Percentiles rank a stretch among this genome's conserved stretches.
phyloP scores from a whole-genome alignment of 92 coral and sea anemone species.

The Palythoa caribaeorum region DNA sequence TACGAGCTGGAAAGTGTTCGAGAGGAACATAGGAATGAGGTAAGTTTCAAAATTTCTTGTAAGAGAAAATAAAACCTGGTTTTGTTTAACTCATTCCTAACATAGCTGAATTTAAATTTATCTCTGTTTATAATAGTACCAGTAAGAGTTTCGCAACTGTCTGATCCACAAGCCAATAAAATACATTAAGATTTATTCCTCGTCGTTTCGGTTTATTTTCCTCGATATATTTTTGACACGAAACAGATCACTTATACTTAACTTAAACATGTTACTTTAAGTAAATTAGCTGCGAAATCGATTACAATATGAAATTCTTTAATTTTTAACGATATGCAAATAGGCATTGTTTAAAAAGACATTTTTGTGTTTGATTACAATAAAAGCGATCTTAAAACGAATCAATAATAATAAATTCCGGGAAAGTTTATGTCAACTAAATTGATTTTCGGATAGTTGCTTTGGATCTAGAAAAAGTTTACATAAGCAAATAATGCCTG shows the following conservation, averaged over 20 bases:
- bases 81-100: neutral
- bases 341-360: conserved; percentile 5
- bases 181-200: neutral
- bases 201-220: neutral
- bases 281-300: conserved; percentile 1
- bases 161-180: neutral
- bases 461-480: too few relatives aligned
- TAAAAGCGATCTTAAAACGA: neutral
- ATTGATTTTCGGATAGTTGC: neutral
- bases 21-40: conserved; percentile 96
- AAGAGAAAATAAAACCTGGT: neutral
- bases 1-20: conserved; percentile 87
- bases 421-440: neutral
- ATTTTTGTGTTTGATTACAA: conserved; percentile 15
- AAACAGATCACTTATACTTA: neutral
- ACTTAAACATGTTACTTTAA: conserved; percentile 11
- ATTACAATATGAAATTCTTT: conserved; percentile 18
- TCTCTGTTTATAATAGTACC: neutral
- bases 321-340: conserved; percentile 42
- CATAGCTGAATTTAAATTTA: neutral
- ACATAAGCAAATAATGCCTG: too few relatives aligned
- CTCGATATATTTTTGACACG: neutral
- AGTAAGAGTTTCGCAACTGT: neutral
- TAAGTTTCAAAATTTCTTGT: conserved; percentile 22
- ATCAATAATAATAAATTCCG: neutral